Conservation (phyloP, 2,888 invertebrate genomes). For the Pterostichus niger region DNA sequence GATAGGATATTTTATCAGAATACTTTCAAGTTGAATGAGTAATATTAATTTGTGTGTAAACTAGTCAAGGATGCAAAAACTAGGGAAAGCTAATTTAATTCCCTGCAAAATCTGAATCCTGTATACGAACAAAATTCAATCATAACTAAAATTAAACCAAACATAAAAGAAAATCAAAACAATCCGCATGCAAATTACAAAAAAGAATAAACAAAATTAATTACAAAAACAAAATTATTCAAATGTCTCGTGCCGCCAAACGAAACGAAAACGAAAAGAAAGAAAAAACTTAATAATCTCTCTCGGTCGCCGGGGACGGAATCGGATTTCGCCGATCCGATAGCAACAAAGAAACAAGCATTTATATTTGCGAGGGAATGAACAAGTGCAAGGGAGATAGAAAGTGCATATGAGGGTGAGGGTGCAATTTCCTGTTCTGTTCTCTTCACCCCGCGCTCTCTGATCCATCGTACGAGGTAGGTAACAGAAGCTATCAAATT, state of each 20-base stretch:
- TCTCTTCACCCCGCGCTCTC: background rate
- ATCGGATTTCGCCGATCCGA: conserved; percentile 28
- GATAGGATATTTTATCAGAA: too few species aligned
- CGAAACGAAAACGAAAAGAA: conserved; percentile 13
- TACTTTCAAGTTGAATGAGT: too few species aligned
- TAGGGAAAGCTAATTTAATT: too few species aligned
- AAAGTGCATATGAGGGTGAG: background rate
- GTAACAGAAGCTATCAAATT: conserved; percentile 41
- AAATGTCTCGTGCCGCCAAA: conserved; percentile 32
- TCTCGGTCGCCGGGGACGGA: background rate
- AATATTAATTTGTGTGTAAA: too few species aligned
- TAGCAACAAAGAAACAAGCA: conserved; percentile 5
- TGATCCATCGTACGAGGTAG: background rate
- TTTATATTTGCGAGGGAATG: background rate
- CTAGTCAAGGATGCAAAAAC: too few species aligned
- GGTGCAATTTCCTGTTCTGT: conserved; percentile 40
- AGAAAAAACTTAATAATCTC: conserved; percentile 33
- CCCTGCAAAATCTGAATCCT: too few species aligned
- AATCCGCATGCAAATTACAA: conserved; percentile 16
- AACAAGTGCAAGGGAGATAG: conserved; percentile 4
- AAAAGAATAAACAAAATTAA: conserved; percentile 23
- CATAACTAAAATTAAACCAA: background rate
- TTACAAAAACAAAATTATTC: conserved; percentile 37
- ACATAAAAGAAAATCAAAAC: conserved; percentile 4
- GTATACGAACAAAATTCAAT: too few species aligned